Conservation (phyloP, 2,888 invertebrate genomes). For the Epinotia ramella region DNA sequence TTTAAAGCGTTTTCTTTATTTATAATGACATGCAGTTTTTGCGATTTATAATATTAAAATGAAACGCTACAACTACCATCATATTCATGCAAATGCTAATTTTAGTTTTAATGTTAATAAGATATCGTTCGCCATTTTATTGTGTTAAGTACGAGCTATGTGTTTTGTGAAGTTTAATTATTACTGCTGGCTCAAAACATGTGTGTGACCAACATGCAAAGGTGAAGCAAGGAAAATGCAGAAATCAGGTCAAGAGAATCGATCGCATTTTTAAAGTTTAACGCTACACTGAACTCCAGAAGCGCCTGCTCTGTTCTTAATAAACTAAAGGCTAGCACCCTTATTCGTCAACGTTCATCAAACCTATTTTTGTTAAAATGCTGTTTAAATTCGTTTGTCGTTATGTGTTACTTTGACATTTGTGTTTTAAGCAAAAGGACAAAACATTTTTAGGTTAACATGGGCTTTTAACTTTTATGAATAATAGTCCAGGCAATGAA, state of each 20-base stretch:
- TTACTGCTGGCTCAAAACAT: conserved; percentile 31
- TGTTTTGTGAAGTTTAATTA: background rate
- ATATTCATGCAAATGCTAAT: too few species aligned
- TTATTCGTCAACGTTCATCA: too few species aligned
- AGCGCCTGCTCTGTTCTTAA: conserved; percentile 17
- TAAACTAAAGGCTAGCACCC: background rate
- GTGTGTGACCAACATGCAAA: conserved; percentile 46
- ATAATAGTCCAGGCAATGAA: too few species aligned
- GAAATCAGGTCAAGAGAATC: conserved; percentile 66
- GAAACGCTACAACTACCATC: too few species aligned
- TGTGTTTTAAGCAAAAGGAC: too few species aligned
- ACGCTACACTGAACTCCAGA: conserved; percentile 47
- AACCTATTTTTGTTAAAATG: too few species aligned
- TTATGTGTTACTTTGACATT: background rate
- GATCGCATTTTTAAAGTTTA: conserved; percentile 62
- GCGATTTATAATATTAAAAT: too few species aligned
- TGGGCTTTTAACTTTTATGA: too few species aligned
- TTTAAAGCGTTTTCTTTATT: too few species aligned
- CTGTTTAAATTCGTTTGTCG: too few species aligned
- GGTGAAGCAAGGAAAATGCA: conserved; percentile 55
- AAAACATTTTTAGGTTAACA: too few species aligned
- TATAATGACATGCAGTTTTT: too few species aligned
- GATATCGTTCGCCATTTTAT: background rate
- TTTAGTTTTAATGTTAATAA: background rate
- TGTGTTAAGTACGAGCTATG: background rate